Evolutionary conservation across 2,113 vertebrate genomes (phyloP).

Genomic region (Podocnemis expansa): DNA sequence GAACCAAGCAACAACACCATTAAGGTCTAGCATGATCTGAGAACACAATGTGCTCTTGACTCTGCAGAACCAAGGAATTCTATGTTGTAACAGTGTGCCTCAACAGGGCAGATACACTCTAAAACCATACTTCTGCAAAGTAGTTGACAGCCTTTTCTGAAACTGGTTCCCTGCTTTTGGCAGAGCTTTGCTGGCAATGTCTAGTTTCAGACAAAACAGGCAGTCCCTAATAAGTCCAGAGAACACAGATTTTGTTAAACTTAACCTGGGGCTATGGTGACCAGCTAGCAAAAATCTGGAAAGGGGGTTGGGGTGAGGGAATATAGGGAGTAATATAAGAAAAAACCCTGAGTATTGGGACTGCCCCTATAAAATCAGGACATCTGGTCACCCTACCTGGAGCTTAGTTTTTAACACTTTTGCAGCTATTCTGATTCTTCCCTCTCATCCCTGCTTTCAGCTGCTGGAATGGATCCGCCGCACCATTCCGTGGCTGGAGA

Average conservation of each 20-base stretch:
- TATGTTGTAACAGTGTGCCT: not conserved
- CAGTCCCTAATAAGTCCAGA: not conserved
- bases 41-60: not conserved
- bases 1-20: not conserved
- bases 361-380: too few relatives aligned
- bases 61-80: not conserved
- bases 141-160: not conserved
- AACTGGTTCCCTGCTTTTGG: not conserved
- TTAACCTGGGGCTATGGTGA: not conserved
- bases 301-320: too few relatives aligned
- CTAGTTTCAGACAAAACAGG: not conserved
- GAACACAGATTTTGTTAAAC: not conserved
- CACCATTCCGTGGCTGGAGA: constrained; percentile 98
- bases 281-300: too few relatives aligned
- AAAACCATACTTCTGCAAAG: not conserved
- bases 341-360: too few relatives aligned
- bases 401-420: not conserved
- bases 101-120: not conserved
- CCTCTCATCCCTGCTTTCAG: constrained; percentile 65
- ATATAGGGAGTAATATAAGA: too few relatives aligned
- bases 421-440: not conserved
- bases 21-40: not conserved
- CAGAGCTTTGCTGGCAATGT: constrained; percentile 22
- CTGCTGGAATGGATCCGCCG: constrained; percentile 97
- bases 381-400: not conserved